Evolutionary conservation across 2,888 invertebrate species (phyloP).

Genomic region (Cephus runcator): DNA sequence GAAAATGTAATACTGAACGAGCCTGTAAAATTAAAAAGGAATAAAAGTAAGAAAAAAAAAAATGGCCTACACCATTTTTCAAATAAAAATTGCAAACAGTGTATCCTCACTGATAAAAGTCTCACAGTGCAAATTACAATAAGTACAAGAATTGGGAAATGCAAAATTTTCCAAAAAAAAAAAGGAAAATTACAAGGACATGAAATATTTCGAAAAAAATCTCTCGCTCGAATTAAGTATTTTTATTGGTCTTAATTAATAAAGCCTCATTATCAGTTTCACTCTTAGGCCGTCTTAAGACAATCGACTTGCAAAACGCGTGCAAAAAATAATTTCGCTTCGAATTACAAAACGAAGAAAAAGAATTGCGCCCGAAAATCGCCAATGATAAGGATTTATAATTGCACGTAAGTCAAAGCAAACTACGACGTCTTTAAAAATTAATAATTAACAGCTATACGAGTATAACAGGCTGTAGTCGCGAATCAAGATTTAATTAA

Average conservation of each 20-base stretch:
- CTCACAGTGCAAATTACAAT: not conserved
- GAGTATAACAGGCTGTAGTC: no score
- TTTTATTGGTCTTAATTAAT: not conserved
- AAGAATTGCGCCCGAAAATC: not conserved
- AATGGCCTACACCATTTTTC: no score
- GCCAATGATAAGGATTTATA: no score
- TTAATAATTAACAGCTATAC: not conserved
- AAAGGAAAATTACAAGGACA: not conserved
- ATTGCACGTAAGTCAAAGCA: not conserved
- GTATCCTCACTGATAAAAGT: not conserved
- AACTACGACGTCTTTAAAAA: not conserved
- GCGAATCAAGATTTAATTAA: no score
- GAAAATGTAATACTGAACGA: no score
- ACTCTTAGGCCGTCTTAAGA: not conserved
- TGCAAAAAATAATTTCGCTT: not conserved
- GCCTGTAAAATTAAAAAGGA: no score
- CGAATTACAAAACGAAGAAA: no score
- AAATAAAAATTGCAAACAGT: no score
- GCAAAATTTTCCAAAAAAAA: not conserved
- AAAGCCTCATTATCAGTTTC: not conserved
- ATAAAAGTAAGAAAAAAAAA: no score
- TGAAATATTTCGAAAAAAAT: not conserved
- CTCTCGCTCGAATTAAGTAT: not conserved
- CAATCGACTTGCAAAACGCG: not conserved
- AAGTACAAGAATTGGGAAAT: not conserved